A percentile compares a stretch with the other conserved stretches of the same genome.
phyloP scores from a whole-genome alignment of 35 echinoderm and acorn worm species.

The Lytechinus pictus region DNA sequence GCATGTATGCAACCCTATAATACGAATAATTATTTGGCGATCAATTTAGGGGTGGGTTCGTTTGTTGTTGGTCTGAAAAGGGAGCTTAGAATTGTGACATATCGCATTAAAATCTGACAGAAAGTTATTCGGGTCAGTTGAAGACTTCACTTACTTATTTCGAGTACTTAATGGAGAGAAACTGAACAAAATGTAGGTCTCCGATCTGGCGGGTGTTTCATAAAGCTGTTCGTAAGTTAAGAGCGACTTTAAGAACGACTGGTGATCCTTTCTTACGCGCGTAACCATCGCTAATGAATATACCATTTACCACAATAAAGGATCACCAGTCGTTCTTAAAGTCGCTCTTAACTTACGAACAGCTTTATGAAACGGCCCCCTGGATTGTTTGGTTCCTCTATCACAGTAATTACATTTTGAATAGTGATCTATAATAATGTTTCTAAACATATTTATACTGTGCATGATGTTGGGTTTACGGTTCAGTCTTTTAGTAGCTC shows the following conservation, averaged over 20 bases:
- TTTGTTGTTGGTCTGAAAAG: neutral
- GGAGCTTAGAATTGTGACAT: constrained; percentile 8
- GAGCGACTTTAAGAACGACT: too few relatives aligned
- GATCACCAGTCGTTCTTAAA: too few relatives aligned
- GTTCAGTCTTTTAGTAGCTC: too few relatives aligned
- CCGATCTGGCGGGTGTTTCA: too few relatives aligned
- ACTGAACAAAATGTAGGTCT: neutral
- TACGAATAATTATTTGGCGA: constrained; percentile 47
- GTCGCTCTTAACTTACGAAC: too few relatives aligned
- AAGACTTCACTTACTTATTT: neutral
- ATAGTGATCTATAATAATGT: neutral
- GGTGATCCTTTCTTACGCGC: too few relatives aligned
- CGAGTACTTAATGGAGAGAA: neutral
- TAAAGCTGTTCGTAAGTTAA: too few relatives aligned
- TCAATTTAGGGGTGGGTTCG: constrained; percentile 43
- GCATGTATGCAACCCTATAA: constrained; percentile 47
- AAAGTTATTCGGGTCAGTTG: constrained; percentile 25
- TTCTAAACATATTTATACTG: neutral
- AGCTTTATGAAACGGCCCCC: too few relatives aligned
- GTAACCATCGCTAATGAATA: too few relatives aligned
- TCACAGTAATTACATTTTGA: neutral
- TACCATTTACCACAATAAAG: too few relatives aligned
- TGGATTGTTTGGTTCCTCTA: neutral
- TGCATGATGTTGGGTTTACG: too few relatives aligned
- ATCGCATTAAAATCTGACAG: constrained; percentile 22